These are phyloP conservation scores for Drosophila funebris DNA, from an alignment of 1,140 invertebrate genomes.

Conservation along the genomic window DNA sequence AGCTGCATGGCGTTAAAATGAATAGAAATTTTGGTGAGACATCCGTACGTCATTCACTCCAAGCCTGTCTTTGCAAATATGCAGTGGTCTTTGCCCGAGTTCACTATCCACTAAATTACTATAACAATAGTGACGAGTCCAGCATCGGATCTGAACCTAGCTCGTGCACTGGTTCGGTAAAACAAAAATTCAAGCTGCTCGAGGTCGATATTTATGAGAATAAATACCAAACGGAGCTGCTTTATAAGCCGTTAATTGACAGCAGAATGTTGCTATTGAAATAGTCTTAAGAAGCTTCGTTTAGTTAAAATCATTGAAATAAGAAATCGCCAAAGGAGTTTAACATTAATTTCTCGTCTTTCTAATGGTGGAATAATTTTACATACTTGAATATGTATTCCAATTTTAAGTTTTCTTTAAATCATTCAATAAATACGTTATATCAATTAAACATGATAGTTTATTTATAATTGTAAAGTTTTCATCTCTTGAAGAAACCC, in stretches of 20 bases:
- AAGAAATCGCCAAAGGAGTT: not conserved
- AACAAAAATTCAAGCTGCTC: conserved; percentile 25
- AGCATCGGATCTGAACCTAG: not conserved
- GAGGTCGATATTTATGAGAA: conserved; percentile 54
- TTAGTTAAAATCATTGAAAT: not conserved
- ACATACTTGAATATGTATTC: conserved; percentile 20
- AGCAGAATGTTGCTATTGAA: conserved; percentile 31
- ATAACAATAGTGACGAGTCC: conserved; percentile 6
- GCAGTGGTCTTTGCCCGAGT: conserved; percentile 40
- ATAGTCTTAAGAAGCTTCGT: not conserved
- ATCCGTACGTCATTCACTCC: conserved; percentile 35
- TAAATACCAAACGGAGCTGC: not conserved
- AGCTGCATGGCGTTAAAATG: conserved; percentile 48
- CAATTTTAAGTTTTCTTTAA: not conserved
- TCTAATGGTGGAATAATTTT: too few species aligned
- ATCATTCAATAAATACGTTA: too few species aligned
- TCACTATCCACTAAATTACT: conserved; percentile 37
- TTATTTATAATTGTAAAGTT: too few species aligned
- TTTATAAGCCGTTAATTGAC: conserved; percentile 53
- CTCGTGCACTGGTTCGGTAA: not conserved
- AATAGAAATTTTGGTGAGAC: conserved; percentile 43
- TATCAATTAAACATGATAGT: too few species aligned
- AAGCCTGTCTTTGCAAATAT: conserved; percentile 27
- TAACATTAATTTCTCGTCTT: not conserved
- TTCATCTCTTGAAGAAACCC: not conserved